Base-by-base conservation (phyloP, 2,888 invertebrate genomes). In the Listrodromus nycthemerus region DNA sequence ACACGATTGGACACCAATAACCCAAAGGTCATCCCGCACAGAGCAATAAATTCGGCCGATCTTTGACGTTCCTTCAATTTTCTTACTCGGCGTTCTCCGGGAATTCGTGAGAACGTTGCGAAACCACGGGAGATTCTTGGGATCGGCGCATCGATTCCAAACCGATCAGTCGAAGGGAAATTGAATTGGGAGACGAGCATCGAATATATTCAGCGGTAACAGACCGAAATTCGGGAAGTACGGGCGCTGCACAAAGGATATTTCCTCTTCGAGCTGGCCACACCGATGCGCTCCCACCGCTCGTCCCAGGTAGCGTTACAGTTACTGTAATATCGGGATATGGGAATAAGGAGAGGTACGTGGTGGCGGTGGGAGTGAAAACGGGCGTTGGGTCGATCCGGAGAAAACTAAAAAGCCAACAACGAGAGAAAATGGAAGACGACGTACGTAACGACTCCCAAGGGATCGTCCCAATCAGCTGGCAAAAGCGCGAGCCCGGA, bases 391-490 rank as follows among this genome's bases (percentile, higher is more conserved):
- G 63, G 67, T 41, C 70, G 75, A 70, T 61, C 67, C 61, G 58
- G 48, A 71, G 77, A 66, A 79, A 71, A 77, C 24, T 13, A 78
- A 80, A 70, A 78, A 67, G 33, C 65, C 13, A 48, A 77, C 21
- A 67, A 70, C 21, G 65, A 33, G 66, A 55, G 55, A 66, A 69
- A 74, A 82, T 45, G 58, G 85, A 88, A 84, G 65, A 70, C 45
- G 86, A 89, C 85, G 86, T 83, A 84, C 67, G 55, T 88, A 91
- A 92, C 90, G 91, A 90, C 90, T 91, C 92, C 90, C 90, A 37
- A 75, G 91, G 89, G 91, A 87, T 88, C 87, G 87, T 86, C 88
- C 92, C 92, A 91, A 92, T 92, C 92, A 92, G 90, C 89, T 89
- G 85, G 82, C 55, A 86, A 89, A 89, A 87, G 87, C 84, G 83